A percentile compares a stretch with the other conserved stretches of the same genome.
phyloP scores from a whole-genome alignment of 1,140 invertebrate genomes.

The Lutraria rhynchaena region DNA sequence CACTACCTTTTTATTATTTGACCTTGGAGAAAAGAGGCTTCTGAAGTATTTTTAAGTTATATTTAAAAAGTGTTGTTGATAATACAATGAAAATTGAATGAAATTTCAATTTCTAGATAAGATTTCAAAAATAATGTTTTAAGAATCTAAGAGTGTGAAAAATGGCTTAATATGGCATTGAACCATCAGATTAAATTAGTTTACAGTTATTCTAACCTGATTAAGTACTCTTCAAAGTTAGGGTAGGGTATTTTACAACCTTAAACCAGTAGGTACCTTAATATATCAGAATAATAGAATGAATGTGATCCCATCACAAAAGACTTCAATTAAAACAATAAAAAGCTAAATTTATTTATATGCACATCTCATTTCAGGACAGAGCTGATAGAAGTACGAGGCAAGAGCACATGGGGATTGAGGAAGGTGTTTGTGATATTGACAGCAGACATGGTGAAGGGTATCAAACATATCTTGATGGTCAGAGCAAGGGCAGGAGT shows the following conservation, averaged over 20 bases:
- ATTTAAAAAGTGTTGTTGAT: too few species aligned
- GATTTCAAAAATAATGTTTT: too few species aligned
- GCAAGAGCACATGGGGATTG: slow-evolving; percentile 9
- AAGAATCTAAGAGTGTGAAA: too few species aligned
- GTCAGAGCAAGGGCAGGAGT: background rate
- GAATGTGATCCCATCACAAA: background rate
- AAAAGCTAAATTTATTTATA: background rate
- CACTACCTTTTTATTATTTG: too few species aligned
- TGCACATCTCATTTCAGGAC: slow-evolving; percentile 1
- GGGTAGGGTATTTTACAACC: background rate
- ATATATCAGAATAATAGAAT: slow-evolving; percentile 2
- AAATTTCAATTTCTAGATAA: too few species aligned
- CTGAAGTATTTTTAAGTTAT: too few species aligned
- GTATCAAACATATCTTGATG: background rate
- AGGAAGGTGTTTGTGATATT: background rate
- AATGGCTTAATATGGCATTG: too few species aligned
- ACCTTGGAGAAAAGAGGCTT: too few species aligned
- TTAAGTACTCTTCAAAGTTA: too few species aligned
- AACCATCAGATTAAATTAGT: too few species aligned
- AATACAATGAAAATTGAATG: too few species aligned
- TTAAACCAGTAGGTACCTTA: background rate
- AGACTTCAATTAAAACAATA: background rate
- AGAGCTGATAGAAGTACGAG: background rate
- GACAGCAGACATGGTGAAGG: background rate
- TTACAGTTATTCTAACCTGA: too few species aligned